Evolutionary conservation across 2,888 invertebrate genomes (phyloP), one percentile per base, ranked within the genome.

Genomic region (Cerceris ruficornis): DNA sequence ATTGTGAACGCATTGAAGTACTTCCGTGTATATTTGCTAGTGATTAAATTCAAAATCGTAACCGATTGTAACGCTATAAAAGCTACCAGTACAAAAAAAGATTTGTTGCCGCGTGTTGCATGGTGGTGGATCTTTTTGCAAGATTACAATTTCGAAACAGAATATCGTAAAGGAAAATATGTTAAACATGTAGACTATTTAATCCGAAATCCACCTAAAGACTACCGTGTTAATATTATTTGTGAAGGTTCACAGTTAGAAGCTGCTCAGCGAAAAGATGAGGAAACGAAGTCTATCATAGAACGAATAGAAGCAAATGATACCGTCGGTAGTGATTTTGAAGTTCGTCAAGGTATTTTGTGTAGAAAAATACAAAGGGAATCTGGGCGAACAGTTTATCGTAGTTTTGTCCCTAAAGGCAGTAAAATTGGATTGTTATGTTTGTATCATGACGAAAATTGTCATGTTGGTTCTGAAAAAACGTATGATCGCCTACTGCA

Each of bases 91-190:
- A 43, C 14, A 6, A 55, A 66, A 15, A 41, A 62, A 6, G 39
- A 50, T 39, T 39, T 62, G 6, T 15, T 64, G 8, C 43, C 43
- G 28, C 65, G 54, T 43, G 54, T 65, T 17, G 55, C 65, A 5
- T 43, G 54, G 13, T 65, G 43, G 52, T 64, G 52, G 41, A 64
- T 52, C 7, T 66, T 43, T 57, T 57, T 66, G 7, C 62, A 77
- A 7, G 88, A 89, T 55, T 88, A 77, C 76, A 76, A 81, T 42
- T 82, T 80, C 58, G 80, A 83, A 52, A 83, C 88, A 7, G 69
- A 79, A 43, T 79, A 87, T 60, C 64, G 80, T 9, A 73, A 72
- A 13, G 87, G 88, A 7, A 77, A 81, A 11, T 50, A 69, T 8
- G 60, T 74, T n/a, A 60, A 68, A 13, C 86, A 87, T 43, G 87